Percentiles rank a stretch among this genome's conserved stretches.
These are phyloP conservation scores for Serrognathus titanus DNA, from an alignment of 2,888 invertebrate genomes.

Conservation along the genomic window DNA sequence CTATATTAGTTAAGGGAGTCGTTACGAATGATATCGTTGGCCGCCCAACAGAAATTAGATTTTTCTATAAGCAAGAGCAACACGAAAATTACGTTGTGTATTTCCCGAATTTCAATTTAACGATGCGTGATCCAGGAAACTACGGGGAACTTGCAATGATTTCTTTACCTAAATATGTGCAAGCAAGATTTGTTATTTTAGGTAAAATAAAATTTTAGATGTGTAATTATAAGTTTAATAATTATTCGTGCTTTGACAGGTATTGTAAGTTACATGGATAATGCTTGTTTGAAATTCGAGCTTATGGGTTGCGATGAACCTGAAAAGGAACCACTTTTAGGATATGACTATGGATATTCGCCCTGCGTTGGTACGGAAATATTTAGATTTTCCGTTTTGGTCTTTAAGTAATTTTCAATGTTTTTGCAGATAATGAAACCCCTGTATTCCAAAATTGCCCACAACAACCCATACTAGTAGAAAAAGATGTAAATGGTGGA, in stretches of 20 bases:
- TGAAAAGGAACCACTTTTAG: slow-evolving; percentile 74
- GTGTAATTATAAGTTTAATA: slow-evolving; percentile 2
- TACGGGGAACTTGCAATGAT: slow-evolving; percentile 97
- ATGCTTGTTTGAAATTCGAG: slow-evolving; percentile 94
- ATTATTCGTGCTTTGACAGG: slow-evolving; percentile 49
- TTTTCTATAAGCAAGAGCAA: slow-evolving; percentile 95
- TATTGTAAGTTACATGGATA: slow-evolving; percentile 95
- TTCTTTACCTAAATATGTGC: slow-evolving; percentile 87
- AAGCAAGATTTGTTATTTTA: slow-evolving; percentile 89
- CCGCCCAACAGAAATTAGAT: slow-evolving; percentile 91
- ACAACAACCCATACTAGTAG: slow-evolving; percentile 84
- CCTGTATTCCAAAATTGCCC: slow-evolving; percentile 97
- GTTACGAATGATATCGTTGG: slow-evolving; percentile 94
- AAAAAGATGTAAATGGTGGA: slow-evolving; percentile 86
- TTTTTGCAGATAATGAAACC: slow-evolving; percentile 80
- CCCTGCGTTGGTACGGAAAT: slow-evolving; percentile 74
- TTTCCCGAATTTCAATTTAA: slow-evolving; percentile 93
- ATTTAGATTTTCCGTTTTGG: slow-evolving; percentile 2
- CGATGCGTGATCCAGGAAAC: slow-evolving; percentile 93
- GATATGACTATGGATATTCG: slow-evolving; percentile 90
- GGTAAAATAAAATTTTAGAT: slow-evolving; percentile 34
- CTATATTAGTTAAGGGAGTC: slow-evolving; percentile 89
- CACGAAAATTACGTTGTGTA: slow-evolving; percentile 94
- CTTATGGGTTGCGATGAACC: slow-evolving; percentile 94
- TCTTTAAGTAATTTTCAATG: slow-evolving; percentile 2